Conservation (phyloP, 2,797 vertebrate species). For the Aphelocoma californica region DNA sequence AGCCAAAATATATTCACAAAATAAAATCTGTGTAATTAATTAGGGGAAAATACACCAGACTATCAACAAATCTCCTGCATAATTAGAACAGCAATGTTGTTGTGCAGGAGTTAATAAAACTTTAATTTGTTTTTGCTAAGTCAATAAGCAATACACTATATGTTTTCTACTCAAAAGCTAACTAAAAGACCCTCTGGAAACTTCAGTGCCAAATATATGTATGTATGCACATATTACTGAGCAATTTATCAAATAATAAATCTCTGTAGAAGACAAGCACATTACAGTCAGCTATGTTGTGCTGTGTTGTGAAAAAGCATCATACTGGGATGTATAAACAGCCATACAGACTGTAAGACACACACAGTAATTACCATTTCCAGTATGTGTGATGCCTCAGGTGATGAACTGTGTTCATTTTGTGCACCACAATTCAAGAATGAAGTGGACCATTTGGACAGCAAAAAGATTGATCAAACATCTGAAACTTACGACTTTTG, state of each 20-base stretch:
- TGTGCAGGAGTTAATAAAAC: neutral
- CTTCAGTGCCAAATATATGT: neutral
- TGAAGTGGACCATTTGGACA: neutral
- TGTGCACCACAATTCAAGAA: slow-evolving; percentile 16
- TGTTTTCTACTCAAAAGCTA: neutral
- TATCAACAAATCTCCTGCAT: neutral
- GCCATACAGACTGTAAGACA: neutral
- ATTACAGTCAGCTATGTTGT: neutral
- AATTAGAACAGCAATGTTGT: neutral
- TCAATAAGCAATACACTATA: neutral
- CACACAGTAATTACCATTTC: neutral
- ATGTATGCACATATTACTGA: neutral
- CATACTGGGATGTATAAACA: neutral
- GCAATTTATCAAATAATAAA: neutral
- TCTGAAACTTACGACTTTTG: neutral
- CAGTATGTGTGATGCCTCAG: neutral
- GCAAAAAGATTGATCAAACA: neutral
- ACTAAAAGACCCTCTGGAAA: neutral
- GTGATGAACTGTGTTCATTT: neutral
- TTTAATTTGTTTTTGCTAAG: neutral
- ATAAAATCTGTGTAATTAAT: neutral
- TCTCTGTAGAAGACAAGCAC: neutral
- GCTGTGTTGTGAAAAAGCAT: slow-evolving; percentile 18
- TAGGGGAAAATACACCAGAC: neutral
- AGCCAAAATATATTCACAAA: neutral